These are phyloP conservation scores for Nowickia ferox DNA, from an alignment of 2,888 invertebrate species.

Conservation along the genomic window DNA sequence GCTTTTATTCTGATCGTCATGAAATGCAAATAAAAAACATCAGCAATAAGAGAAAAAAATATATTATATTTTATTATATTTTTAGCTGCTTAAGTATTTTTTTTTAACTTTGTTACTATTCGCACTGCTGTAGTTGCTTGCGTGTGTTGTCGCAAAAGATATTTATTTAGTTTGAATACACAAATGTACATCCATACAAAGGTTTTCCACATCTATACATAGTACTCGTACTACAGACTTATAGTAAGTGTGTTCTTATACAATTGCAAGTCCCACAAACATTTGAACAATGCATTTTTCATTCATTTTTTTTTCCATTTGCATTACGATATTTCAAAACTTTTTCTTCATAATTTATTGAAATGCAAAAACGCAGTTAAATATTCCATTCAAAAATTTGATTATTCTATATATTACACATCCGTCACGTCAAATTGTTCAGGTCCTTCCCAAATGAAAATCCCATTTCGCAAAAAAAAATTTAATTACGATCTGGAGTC, in stretches of 20 bases:
- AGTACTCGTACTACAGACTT: not conserved
- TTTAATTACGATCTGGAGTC: no score
- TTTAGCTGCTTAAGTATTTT: constrained; percentile 32
- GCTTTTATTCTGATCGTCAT: constrained; percentile 43
- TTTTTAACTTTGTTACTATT: constrained; percentile 14
- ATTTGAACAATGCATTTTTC: not conserved
- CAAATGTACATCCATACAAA: not conserved
- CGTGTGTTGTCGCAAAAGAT: constrained; percentile 19
- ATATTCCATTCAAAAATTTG: no score
- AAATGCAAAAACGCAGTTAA: no score
- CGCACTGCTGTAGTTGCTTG: not conserved
- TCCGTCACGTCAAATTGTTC: no score
- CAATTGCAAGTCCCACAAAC: not conserved
- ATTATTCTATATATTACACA: no score
- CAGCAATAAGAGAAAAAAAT: not conserved
- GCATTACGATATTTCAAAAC: no score
- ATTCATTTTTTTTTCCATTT: no score
- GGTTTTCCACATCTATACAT: not conserved
- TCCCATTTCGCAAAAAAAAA: no score
- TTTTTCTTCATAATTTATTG: no score
- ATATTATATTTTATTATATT: constrained; percentile 20
- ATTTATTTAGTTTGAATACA: constrained; percentile 40
- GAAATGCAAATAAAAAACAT: not conserved
- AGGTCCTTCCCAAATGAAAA: no score
- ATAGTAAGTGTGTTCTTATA: not conserved